Conservation (phyloP, 2,113 vertebrate species). For the Grallaria varia region DNA sequence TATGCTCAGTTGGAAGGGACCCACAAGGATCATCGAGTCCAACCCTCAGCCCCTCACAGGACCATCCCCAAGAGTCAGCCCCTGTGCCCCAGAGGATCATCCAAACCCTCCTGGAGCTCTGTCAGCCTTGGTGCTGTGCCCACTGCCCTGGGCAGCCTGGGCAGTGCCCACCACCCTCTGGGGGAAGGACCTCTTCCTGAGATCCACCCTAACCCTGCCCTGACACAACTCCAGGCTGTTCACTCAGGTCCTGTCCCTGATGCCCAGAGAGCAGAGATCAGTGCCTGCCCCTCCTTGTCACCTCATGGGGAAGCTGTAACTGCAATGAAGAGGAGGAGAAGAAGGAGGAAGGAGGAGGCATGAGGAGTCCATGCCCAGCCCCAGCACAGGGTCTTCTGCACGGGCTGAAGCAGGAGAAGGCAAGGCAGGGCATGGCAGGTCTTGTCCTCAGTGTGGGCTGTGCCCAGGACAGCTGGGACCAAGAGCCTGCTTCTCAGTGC, state of each 20-base stretch:
- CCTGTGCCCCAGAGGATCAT: background rate
- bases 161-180: background rate
- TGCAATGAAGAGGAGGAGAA: background rate
- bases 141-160: background rate
- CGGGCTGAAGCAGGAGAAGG: background rate
- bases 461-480: background rate
- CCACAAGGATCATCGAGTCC: background rate
- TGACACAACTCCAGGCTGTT: background rate
- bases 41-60: background rate
- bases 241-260: background rate
- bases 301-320: background rate
- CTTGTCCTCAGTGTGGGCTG: background rate
- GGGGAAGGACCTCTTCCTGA: background rate
- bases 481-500: background rate
- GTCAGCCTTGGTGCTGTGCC: background rate
- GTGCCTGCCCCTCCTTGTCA: background rate
- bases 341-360: background rate
- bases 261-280: background rate
- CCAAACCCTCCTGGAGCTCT: background rate
- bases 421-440: background rate
- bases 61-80: background rate
- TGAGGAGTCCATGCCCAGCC: background rate
- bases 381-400: background rate
- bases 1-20: background rate
- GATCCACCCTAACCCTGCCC: background rate